Conservation (phyloP, 1,140 invertebrate genomes). For the Polypedilum pembai region DNA sequence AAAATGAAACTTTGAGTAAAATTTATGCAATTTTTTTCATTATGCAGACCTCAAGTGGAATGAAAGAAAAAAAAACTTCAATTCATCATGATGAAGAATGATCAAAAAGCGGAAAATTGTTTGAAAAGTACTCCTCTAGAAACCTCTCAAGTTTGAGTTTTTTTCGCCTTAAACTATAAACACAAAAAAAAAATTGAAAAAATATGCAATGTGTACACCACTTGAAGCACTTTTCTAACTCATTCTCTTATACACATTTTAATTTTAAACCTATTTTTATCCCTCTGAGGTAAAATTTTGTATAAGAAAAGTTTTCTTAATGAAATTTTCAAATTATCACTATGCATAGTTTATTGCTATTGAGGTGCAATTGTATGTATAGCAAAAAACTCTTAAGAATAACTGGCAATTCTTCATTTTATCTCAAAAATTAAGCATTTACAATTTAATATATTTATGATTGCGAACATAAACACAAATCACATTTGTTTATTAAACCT, state of each 20-base stretch:
- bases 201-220: background rate
- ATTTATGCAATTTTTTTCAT: slow-evolving; percentile 20
- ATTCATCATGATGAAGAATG: slow-evolving; percentile 6
- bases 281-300: background rate
- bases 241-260: background rate
- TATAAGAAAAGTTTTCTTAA: background rate
- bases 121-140: background rate
- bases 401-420: too few species aligned
- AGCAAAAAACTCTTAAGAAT: too few species aligned
- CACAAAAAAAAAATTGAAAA: background rate
- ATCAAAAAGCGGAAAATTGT: slow-evolving; percentile 25
- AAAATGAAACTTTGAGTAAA: slow-evolving; percentile 26
- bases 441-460: too few species aligned
- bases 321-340: slow-evolving; percentile 21
- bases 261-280: background rate
- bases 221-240: background rate
- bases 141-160: background rate
- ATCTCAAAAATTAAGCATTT: too few species aligned
- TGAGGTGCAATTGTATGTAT: too few species aligned
- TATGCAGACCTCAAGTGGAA: background rate
- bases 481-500: too few species aligned
- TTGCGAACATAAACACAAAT: too few species aligned
- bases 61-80: background rate
- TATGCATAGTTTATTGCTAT: background rate
- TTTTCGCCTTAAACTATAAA: background rate